A percentile compares a stretch with the other conserved stretches of the same genome.
Conservation (phyloP, 2,113 vertebrate species). For the Myotis lucifugus region DNA sequence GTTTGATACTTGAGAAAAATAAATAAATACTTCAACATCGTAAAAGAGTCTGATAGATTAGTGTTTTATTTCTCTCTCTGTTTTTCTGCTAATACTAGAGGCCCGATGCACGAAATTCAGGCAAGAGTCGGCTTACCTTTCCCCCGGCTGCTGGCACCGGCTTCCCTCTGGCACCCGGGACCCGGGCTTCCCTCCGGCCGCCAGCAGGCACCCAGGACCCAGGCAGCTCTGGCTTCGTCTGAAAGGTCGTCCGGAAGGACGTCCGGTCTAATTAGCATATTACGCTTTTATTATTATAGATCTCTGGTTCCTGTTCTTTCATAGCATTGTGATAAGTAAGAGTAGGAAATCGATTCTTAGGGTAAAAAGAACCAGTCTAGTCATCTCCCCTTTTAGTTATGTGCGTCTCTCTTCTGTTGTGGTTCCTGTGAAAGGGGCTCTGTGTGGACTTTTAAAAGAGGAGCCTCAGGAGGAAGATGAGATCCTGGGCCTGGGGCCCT, state of each 20-base stretch:
- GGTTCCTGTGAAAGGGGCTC: neutral
- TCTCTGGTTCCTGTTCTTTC: constrained; percentile 20
- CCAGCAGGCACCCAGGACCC: too few species aligned
- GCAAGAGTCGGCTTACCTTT: too few species aligned
- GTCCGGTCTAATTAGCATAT: too few species aligned
- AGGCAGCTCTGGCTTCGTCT: too few species aligned
- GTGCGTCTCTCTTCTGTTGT: constrained; percentile 6
- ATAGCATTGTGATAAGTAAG: neutral
- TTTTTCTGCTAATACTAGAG: neutral
- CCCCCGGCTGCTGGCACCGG: too few species aligned
- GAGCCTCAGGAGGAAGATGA: constrained; percentile 90
- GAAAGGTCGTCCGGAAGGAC: too few species aligned
- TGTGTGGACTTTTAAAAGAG: neutral
- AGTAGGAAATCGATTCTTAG: constrained; percentile 39
- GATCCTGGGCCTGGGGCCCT: rapidly evolving
- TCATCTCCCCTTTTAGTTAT: constrained; percentile 56
- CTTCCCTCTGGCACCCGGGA: too few species aligned
- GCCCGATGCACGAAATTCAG: too few species aligned
- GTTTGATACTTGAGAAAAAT: constrained; percentile 43
- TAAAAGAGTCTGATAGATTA: neutral
- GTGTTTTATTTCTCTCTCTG: neutral
- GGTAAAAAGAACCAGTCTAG: constrained; percentile 1
- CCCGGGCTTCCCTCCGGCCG: too few species aligned
- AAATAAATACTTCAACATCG: neutral
- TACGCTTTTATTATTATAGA: too few species aligned